Evolutionary conservation across 1,140 invertebrate species (phyloP), one percentile per base, ranked within the genome.

Genomic region (Pseudomyrmex cubaensis): DNA sequence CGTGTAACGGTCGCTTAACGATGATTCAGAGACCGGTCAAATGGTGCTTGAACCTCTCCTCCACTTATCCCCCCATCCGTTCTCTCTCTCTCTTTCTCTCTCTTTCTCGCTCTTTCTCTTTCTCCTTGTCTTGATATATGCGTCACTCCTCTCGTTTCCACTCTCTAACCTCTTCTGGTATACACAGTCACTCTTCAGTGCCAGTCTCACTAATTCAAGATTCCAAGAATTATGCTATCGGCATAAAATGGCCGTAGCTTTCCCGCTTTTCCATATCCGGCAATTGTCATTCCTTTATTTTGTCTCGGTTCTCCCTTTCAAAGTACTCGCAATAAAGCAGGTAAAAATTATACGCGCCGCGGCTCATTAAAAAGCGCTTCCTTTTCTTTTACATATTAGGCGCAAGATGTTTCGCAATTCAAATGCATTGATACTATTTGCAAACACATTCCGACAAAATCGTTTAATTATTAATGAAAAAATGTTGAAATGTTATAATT

Each of bases 1-100:
- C 88, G 78, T 84, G 83, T 86, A 89, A 90, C 86, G 82, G 83
- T 86, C 74, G 74, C 78, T 89, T 88, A 89, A 88, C 86, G 89
- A 90, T 90, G 89, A 90, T 90, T 90, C 89, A 90, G 87, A 80
- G 85, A 88, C 76, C 84, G 90, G 91, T 92, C 90, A 91, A 92
- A 90, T 91, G 90, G 89, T 90, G 89, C 90, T 92, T 91, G 90
- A 92, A 91, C 90, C 78, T 85, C 82, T 84, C 73, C 67, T 66
- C 67, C 64, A 63, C 69, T 87, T 77, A 85, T 83, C 82, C 61
- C 74, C 87, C 76, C 82, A 70, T 64, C 63, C 83, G 67, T 64
- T 85, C 59, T 56, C 25, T 72, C 46, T 76, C 59, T 85, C 70
- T 64, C 25, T 74, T n/a, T 84, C 61, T 25, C 73, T 72, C 63